phyloP scores from a whole-genome alignment of 2,113 vertebrate species.

The Bucco capensis region DNA sequence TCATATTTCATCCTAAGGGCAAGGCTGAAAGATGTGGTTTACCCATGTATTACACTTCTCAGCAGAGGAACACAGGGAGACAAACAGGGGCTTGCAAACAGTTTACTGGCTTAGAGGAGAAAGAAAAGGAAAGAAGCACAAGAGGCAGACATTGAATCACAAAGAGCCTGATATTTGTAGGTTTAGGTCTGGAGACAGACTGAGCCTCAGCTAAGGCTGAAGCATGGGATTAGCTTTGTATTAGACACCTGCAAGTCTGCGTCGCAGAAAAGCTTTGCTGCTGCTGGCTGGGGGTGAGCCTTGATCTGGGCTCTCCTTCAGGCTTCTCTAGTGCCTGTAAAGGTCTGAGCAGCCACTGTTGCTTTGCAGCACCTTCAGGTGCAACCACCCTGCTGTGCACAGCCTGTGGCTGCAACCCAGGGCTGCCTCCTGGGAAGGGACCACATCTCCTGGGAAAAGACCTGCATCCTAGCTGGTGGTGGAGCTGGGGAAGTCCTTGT shows the following conservation, averaged over 20 bases:
- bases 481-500: neutral
- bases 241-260: neutral
- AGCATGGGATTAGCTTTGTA: neutral
- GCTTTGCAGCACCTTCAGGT: neutral
- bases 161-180: accelerated
- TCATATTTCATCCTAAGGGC: neutral
- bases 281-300: neutral
- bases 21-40: neutral
- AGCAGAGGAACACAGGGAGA: neutral
- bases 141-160: neutral
- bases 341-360: neutral
- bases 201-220: neutral
- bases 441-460: neutral
- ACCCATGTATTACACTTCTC: accelerated
- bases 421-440: neutral
- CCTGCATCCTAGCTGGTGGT: accelerated
- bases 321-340: neutral
- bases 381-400: neutral
- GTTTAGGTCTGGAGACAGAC: neutral
- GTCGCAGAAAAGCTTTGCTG: neutral
- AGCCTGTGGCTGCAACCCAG: neutral
- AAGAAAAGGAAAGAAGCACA: neutral
- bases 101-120: neutral
- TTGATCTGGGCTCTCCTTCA: neutral
- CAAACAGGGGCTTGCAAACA: neutral